These are phyloP conservation scores for Trogon surrucura DNA, from an alignment of 2,113 vertebrate genomes.

Conservation along the genomic window DNA sequence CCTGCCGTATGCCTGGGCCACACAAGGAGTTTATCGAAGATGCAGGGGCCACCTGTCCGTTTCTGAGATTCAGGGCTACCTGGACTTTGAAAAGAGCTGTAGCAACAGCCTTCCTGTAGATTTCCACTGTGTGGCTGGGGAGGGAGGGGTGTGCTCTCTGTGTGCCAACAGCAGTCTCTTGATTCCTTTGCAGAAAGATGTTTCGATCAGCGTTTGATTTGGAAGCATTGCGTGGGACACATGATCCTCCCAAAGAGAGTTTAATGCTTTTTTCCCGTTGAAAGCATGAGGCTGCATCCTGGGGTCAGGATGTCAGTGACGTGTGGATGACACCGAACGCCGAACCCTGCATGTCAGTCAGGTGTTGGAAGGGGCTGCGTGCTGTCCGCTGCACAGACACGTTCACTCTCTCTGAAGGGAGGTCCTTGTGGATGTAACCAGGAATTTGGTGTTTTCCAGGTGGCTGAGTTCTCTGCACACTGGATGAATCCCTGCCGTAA, in stretches of 20 bases:
- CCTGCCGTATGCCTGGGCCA: accelerated
- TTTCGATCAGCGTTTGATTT: background rate
- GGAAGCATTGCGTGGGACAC: background rate
- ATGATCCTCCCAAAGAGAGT: background rate
- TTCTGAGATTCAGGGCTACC: background rate
- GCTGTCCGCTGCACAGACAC: background rate
- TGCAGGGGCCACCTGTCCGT: background rate
- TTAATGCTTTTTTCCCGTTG: background rate
- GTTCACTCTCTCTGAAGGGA: background rate
- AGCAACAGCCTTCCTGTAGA: background rate
- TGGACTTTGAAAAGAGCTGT: background rate
- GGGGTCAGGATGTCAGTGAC: background rate
- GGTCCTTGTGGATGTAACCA: background rate
- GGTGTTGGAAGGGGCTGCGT: background rate
- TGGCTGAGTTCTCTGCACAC: background rate
- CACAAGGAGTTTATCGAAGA: background rate
- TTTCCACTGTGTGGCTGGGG: background rate
- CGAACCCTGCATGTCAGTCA: background rate
- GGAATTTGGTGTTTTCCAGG: background rate
- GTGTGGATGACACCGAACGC: background rate
- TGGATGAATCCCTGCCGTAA: background rate
- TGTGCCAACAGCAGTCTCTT: background rate
- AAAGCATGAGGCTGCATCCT: background rate
- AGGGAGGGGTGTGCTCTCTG: background rate
- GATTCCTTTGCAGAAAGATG: background rate